These are phyloP conservation scores for Salmo trutta DNA, from an alignment of 2,797 vertebrate genomes.

Conservation along the genomic window DNA sequence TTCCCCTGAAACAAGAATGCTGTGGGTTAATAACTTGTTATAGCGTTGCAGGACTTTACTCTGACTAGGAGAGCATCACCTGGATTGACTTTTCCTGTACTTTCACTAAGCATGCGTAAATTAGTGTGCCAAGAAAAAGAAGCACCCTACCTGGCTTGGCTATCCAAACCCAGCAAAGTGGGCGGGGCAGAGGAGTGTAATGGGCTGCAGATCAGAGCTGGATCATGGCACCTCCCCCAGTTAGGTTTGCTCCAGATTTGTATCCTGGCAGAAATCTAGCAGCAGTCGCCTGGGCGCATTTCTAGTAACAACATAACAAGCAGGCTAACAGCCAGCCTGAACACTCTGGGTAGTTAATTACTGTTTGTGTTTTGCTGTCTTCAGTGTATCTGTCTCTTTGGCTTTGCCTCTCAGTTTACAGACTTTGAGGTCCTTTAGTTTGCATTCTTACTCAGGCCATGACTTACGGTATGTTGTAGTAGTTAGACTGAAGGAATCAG, in stretches of 20 bases:
- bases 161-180: slow-evolving; percentile 25
- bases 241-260: slow-evolving; percentile 16
- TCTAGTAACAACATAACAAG: slow-evolving; percentile 35
- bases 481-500: no score
- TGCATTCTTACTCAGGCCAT: no score
- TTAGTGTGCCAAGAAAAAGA: slow-evolving; percentile 34
- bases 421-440: not conserved
- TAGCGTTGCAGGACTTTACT: not conserved
- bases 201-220: slow-evolving; percentile 35
- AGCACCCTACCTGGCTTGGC: slow-evolving; percentile 14
- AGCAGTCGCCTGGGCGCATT: slow-evolving; percentile 22
- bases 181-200: slow-evolving; percentile 30
- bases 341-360: slow-evolving; percentile 23
- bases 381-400: not conserved
- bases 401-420: not conserved
- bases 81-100: slow-evolving; percentile 18
- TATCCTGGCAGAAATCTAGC: slow-evolving; percentile 33
- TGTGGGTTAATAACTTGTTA: not conserved
- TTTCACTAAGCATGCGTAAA: slow-evolving; percentile 23
- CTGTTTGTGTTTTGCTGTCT: not conserved
- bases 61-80: slow-evolving; percentile 11
- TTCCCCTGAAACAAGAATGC: not conserved
- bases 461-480: no score
- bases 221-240: slow-evolving; percentile 14
- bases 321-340: slow-evolving; percentile 23